Conservation (phyloP, 2,797 vertebrate genomes). For the Phrynocephalus guinanensis region DNA sequence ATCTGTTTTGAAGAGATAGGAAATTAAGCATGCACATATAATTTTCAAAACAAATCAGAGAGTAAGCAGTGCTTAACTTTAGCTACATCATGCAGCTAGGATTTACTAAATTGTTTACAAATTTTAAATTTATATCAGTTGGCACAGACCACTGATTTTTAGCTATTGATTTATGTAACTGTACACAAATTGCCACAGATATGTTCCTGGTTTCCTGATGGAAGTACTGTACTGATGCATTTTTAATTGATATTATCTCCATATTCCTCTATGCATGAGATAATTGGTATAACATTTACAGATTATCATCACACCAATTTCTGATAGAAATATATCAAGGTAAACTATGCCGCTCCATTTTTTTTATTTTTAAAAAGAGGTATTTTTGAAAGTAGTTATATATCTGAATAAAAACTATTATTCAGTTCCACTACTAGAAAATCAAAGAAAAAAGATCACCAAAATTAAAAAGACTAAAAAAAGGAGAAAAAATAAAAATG, state of each 20-base stretch:
- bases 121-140: not conserved
- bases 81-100: not conserved
- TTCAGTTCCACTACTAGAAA: conserved; percentile 45
- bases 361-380: not conserved
- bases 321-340: not conserved
- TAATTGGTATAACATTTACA: not conserved
- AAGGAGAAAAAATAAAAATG: not conserved
- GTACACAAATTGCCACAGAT: not conserved
- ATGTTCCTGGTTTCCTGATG: not conserved
- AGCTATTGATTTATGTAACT: not conserved
- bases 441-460: conserved; percentile 21
- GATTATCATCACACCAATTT: not conserved
- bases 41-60: not conserved
- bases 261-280: not conserved
- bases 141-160: not conserved
- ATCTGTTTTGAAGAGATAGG: not conserved
- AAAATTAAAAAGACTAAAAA: not conserved
- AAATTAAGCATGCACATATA: not conserved
- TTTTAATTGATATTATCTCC: not conserved
- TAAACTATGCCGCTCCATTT: not conserved
- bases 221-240: not conserved
- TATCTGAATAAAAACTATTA: conserved; percentile 21
- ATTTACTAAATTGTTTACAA: not conserved
- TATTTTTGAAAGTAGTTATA: not conserved
- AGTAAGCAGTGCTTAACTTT: not conserved